Conservation (phyloP, 2,797 vertebrate species). For the Danionella dracula region DNA sequence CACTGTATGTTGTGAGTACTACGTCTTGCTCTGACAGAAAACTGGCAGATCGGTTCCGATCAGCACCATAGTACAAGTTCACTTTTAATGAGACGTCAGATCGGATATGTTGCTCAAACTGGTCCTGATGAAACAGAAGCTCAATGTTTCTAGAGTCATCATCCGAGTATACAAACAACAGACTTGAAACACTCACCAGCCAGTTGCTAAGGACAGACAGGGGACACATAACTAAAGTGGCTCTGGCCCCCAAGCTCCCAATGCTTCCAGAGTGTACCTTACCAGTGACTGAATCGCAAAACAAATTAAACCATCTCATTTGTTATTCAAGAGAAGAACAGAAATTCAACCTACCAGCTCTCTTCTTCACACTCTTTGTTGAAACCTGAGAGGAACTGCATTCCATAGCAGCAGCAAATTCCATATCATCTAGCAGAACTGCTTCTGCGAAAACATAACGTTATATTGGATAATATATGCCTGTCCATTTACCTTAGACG, state of each 20-base stretch:
- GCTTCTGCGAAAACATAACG: not conserved
- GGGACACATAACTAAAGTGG: conserved; percentile 83
- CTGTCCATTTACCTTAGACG: not conserved
- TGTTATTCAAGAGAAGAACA: too few species aligned
- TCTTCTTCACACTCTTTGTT: conserved; percentile 61
- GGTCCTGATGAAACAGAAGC: conserved; percentile 69
- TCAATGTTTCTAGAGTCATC: too few species aligned
- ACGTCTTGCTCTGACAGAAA: conserved; percentile 83
- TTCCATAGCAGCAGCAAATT: conserved; percentile 68
- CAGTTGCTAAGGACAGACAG: conserved; percentile 90
- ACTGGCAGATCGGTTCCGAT: conserved; percentile 72
- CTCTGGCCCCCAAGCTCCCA: conserved; percentile 54
- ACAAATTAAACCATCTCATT: not conserved
- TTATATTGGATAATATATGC: not conserved
- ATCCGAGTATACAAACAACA: too few species aligned
- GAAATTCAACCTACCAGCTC: conserved; percentile 37
- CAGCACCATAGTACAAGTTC: conserved; percentile 84
- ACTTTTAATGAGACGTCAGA: conserved; percentile 73
- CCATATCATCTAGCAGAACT: conserved; percentile 58
- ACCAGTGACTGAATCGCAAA: too few species aligned
- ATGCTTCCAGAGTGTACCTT: conserved; percentile 9
- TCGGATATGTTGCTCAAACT: conserved; percentile 82
- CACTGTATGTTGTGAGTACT: conserved; percentile 85
- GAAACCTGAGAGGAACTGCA: conserved; percentile 41
- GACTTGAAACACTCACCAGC: conserved; percentile 66